Percentiles rank a stretch among this genome's conserved stretches.
These are phyloP conservation scores for Ernsta delagoae DNA, from an alignment of 2,888 invertebrate species.

Conservation along the genomic window DNA sequence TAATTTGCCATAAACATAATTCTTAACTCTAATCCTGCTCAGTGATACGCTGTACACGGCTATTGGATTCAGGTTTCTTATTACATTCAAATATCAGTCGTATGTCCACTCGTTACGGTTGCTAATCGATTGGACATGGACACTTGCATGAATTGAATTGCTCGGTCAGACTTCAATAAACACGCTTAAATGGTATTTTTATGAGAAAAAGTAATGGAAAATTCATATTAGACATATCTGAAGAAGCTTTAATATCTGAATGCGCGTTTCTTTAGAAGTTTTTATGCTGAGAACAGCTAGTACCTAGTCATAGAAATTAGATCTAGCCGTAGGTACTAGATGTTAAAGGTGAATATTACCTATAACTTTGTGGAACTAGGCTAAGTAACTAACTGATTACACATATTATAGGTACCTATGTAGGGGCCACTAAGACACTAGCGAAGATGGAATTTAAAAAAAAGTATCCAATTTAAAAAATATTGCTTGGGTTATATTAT, in stretches of 20 bases:
- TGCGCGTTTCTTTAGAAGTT: slow-evolving; percentile 10
- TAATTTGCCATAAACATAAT: slow-evolving; percentile 21
- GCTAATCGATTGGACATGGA: slow-evolving; percentile 21
- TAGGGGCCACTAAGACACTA: too few species aligned
- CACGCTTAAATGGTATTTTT: slow-evolving; percentile 35
- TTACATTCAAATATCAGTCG: slow-evolving; percentile 21
- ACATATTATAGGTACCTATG: too few species aligned
- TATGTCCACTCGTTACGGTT: neutral
- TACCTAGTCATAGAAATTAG: neutral
- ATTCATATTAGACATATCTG: slow-evolving; percentile 17
- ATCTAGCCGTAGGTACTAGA: neutral
- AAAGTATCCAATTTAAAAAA: too few species aligned
- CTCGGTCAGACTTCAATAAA: slow-evolving; percentile 36
- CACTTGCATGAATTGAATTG: slow-evolving; percentile 31
- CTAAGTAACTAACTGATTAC: too few species aligned
- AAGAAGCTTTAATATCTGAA: slow-evolving; percentile 22
- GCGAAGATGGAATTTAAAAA: too few species aligned
- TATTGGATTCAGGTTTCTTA: slow-evolving; percentile 30
- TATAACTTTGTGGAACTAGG: too few species aligned
- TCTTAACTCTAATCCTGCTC: slow-evolving; percentile 26
- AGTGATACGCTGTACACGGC: slow-evolving; percentile 32
- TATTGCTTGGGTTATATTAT: too few species aligned
- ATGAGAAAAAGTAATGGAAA: slow-evolving; percentile 37
- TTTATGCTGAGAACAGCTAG: slow-evolving; percentile 14
- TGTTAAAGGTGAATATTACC: too few species aligned